A percentile compares a stretch with the other conserved stretches of the same genome.
Conservation (phyloP, 2,888 invertebrate genomes). For the Hipparchia semele region DNA sequence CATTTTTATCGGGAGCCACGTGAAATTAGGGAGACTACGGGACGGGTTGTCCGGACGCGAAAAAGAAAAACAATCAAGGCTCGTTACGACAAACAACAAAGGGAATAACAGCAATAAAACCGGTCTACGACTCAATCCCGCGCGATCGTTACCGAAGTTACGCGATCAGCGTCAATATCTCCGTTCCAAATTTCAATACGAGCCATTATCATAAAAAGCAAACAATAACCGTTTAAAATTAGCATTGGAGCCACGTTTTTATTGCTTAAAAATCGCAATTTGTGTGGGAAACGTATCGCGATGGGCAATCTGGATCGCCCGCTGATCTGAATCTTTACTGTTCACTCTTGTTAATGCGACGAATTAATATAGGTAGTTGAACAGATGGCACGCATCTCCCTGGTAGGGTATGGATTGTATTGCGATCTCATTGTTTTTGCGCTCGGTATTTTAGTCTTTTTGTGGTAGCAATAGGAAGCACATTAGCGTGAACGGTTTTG, state of each 20-base stretch:
- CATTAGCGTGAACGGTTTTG: constrained; percentile 43
- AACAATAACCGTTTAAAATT: constrained; percentile 82
- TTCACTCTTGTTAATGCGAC: constrained; percentile 36
- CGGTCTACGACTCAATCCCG: constrained; percentile 67
- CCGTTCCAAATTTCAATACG: constrained; percentile 74
- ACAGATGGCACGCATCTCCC: constrained; percentile 38
- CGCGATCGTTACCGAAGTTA: constrained; percentile 62
- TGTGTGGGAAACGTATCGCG: constrained; percentile 60
- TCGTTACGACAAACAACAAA: constrained; percentile 61
- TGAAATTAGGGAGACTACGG: constrained; percentile 42
- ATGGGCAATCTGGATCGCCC: constrained; percentile 34
- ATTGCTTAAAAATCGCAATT: constrained; percentile 76
- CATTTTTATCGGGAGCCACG: constrained; percentile 64
- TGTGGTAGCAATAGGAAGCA: constrained; percentile 41
- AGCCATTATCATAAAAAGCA: constrained; percentile 80
- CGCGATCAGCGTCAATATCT: constrained; percentile 64
- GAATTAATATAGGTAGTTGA: constrained; percentile 38
- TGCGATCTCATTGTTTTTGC: constrained; percentile 30
- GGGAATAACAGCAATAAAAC: constrained; percentile 70
- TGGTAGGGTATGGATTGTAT: constrained; percentile 25
- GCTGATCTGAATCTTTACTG: constrained; percentile 36
- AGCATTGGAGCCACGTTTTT: constrained; percentile 72
- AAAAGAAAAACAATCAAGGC: constrained; percentile 67
- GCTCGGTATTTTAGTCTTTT: constrained; percentile 40
- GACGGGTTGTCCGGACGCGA: constrained; percentile 42